Evolutionary conservation across 2,888 invertebrate species (phyloP), one percentile per base, ranked within the genome.

Genomic region (Serrognathus titanus): DNA sequence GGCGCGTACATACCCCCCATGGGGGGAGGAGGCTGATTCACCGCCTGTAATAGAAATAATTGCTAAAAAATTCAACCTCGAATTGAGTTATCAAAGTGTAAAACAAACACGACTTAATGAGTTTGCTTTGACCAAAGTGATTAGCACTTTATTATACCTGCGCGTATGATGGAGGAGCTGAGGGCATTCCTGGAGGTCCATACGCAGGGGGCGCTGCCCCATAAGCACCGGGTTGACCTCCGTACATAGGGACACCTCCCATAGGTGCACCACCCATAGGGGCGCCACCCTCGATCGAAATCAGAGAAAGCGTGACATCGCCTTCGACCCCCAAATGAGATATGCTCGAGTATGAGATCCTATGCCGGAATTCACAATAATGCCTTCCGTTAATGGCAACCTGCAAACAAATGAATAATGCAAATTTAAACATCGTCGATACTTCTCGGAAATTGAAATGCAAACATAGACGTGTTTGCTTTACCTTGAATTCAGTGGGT

Each of bases 371-470:
- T 78, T 90, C 89, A 51, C 87, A 80, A 76, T 87, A 90, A 69
- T 92, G 92, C 43, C 82, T 79, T 1, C 90, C 90, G 74, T 93
- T 92, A n/a, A 93, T 78, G 0, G 90, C 91, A 60, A 93, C 82
- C 87, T 89, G 40, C 40, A 40, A 40, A 12, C 7, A 40, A 40
- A 4, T 40, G 40, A 40, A 9, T n/a, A 74, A 65, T 24, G 53
- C 59, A 43, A 49, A 56, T 48, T 24, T n/a, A 9, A 13, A 39
- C 8, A 37, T 3, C 24, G 11, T 4, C 12, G 36, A 9, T 3
- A 31, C 24, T 31, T 31, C 24, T 7, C 7, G 24, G 24, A 31
- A 31, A 31, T 3, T 31, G 6, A 31, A n/a, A 7, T 39, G 12
- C 11, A 40, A 40, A 40, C 13, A 40, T 40, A 40, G 4, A 40